Evolutionary conservation across 2,113 vertebrate genomes (phyloP), one percentile per base, ranked within the genome.

Genomic region (Myiagra hebetior): DNA sequence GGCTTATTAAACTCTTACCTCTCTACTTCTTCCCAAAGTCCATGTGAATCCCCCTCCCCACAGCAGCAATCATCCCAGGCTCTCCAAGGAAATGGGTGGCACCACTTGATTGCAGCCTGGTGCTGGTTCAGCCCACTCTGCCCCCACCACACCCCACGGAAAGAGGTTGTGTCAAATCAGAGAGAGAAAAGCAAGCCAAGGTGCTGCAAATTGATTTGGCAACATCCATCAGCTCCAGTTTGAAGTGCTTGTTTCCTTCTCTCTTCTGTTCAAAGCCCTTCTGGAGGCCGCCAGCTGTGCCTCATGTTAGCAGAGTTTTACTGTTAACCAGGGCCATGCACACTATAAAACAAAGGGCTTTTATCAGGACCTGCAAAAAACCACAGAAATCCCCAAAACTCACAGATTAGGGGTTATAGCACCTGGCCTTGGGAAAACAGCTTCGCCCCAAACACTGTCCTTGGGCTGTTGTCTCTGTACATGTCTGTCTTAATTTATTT

Each of bases 71-170:
- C 55, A 65, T 49, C 33, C 47, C 47, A 59, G 31, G 11, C 50
- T 94, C 35, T 28, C 35, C 44, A 16, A 77, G 41, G 64, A 86
- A 77, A 55, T 1, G 6, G 39, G 13, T 26, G 78, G 44, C 13
- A 19, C 21, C 39, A n/a, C 7, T 49, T 19, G 39, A 80, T 30
- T 87, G 67, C 59, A 74, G 42, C 68, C 39, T 67, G 73, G 11
- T n/a, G 27, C 56, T 81, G 47, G 16, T 63, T 81, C 68, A 93
- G 52, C 30, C 59, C 27, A 7, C 21, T 80, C 50, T 57, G 74
- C 28, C 55, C 53, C 59, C 2, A 6, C 2, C 31, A 73, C 44
- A 57, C 30, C 53, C 53, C 0, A 0, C 35, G 63, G 65, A 85
- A 93, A 57, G 39, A 83, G 44, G 7, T 33, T 2, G 0, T 46